Evolutionary conservation across 1,140 invertebrate species (phyloP), one percentile per base, ranked within the genome.

Genomic region (Dendrolimus punctatus): DNA sequence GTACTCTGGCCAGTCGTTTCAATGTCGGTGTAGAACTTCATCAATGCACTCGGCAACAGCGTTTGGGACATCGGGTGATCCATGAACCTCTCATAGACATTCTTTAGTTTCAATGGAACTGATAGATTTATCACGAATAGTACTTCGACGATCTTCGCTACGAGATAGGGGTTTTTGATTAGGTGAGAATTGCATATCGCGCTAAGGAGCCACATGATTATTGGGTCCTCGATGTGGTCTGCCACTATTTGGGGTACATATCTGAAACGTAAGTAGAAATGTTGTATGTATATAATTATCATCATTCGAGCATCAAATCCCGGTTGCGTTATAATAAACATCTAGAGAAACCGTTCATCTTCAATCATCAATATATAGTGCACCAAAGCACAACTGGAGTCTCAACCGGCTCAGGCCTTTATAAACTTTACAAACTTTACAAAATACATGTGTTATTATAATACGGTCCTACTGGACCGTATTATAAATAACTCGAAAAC

Each of bases 21-120:
- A 41, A 99, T 96, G 75, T 99, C 97, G 67, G 97, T 97, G 83
- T 99, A 99, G 86, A 99, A 99, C 85, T 97, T 97, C 96, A 99
- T 98, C 0, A 99, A 88, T 9, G 94, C 92, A 50, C 96, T 93
- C 0, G 96, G 94, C 41, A 99, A 84, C 55, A 92, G 88, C 7
- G 92, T 91, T 62, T 94, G 91, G 3, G 96, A 95, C 63, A 99
- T 90, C 41, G 93, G 93, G 84, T 99, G 95, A 44, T 93, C 91
- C 91, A 98, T 83, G 64, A 90, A 89, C 62, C 85, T 85, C 49
- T 87, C 80, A 56, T 89, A 73, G 40, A 85, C 76, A 68, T 85
- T 71, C 85, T 88, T 89, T 51, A 92, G 89, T 56, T 92, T 89
- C 7, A 93, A 90, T 68, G 95, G 93, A 45, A 97, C 90, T 47